phyloP scores from a whole-genome alignment of 1,140 invertebrate species.

The Idris sp. region DNA sequence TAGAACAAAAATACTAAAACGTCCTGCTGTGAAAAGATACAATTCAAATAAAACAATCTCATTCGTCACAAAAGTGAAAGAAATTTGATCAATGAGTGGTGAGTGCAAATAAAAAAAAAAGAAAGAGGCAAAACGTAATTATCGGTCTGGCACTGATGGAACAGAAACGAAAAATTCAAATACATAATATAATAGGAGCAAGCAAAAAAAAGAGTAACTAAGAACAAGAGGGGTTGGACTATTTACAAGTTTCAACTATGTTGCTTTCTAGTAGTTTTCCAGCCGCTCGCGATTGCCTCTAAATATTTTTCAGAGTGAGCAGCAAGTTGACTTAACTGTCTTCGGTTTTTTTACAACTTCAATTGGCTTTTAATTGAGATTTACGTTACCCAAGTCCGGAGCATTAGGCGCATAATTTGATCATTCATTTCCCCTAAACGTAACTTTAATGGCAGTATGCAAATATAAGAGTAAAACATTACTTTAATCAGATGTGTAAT shows the following conservation, averaged over 20 bases:
- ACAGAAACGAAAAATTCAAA: constrained; percentile 33
- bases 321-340: constrained; percentile 35
- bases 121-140: constrained; percentile 6
- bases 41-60: neutral
- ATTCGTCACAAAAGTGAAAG: constrained; percentile 7
- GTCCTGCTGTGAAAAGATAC: neutral
- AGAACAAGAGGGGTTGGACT: constrained; percentile 53
- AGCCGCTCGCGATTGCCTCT: constrained; percentile 27
- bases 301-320: constrained; percentile 15
- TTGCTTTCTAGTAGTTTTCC: constrained; percentile 43
- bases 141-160: constrained; percentile 46
- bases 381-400: constrained; percentile 27
- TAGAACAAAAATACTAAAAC: constrained; percentile 21
- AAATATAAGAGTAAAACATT: constrained; percentile 1
- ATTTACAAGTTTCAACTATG: constrained; percentile 68
- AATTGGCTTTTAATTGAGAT: neutral
- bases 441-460: constrained; percentile 33
- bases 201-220: constrained; percentile 43
- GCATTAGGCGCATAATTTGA: constrained; percentile 24
- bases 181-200: constrained; percentile 21
- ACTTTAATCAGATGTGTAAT: constrained; percentile 3
- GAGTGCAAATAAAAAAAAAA: constrained; percentile 3
- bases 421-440: constrained; percentile 23
- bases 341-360: constrained; percentile 9
- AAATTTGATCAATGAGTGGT: constrained; percentile 10